Percentiles rank a stretch among this genome's conserved stretches.
Evolutionary conservation across 92 coral and sea anemone species (phyloP).

Genomic region (Palythoa heliodiscus): DNA sequence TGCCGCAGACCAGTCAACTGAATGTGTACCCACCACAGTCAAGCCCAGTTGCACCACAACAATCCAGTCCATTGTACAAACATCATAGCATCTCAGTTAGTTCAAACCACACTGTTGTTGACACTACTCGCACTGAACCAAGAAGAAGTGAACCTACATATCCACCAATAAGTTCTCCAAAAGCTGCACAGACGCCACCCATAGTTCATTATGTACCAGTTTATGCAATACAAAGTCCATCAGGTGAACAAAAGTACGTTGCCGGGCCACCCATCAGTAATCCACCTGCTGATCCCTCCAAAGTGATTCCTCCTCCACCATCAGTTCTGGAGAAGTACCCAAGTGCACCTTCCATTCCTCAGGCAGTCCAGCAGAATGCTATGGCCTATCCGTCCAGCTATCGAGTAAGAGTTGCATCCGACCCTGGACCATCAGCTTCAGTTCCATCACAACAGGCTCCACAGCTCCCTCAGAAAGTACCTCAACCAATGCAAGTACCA

Average conservation of each 20-base stretch:
- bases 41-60: neutral
- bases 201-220: constrained; percentile 79
- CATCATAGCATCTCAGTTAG: neutral
- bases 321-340: constrained; percentile 42
- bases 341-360: constrained; percentile 45
- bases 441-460: constrained; percentile 31
- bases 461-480: constrained; percentile 59
- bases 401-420: constrained; percentile 22
- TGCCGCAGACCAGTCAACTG: constrained; percentile 19
- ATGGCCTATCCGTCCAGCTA: constrained; percentile 43
- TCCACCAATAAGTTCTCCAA: constrained; percentile 31
- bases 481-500: constrained; percentile 54
- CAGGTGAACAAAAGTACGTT: constrained; percentile 41
- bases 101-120: neutral
- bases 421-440: constrained; percentile 36
- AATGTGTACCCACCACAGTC: constrained; percentile 6
- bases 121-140: constrained; percentile 12
- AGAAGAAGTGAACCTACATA: neutral
- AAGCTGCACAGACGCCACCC: constrained; percentile 41
- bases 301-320: constrained; percentile 36
- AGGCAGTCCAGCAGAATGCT: constrained; percentile 40
- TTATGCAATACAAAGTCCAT: constrained; percentile 80
- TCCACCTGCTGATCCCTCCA: constrained; percentile 40
- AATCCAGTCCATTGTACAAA: constrained; percentile 12
- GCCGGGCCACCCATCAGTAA: constrained; percentile 42